phyloP scores from a whole-genome alignment of 2,113 vertebrate species.

The Zingel zingel region DNA sequence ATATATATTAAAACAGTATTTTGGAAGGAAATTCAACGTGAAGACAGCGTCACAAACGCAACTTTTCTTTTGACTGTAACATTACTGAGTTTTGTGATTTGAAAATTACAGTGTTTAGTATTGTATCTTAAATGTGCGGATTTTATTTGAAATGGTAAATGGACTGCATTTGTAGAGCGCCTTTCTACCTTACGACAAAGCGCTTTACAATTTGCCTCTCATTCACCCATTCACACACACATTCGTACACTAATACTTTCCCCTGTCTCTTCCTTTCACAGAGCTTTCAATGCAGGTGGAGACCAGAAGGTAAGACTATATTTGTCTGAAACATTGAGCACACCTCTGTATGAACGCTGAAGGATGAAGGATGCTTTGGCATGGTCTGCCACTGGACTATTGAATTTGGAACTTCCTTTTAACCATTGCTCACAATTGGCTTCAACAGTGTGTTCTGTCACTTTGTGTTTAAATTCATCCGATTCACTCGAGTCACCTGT shows the following conservation, averaged over 20 bases:
- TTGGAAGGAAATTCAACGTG: neutral
- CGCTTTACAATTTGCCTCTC: too few species aligned
- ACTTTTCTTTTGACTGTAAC: neutral
- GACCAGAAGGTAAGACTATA: slow-evolving; percentile 82
- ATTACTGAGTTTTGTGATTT: neutral
- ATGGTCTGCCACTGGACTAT: slow-evolving; percentile 38
- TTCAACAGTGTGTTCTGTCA: slow-evolving; percentile 48
- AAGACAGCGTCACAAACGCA: neutral
- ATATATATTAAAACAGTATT: neutral
- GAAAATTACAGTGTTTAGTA: neutral
- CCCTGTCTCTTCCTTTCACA: slow-evolving; percentile 55
- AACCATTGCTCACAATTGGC: slow-evolving; percentile 47
- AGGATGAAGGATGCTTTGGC: slow-evolving; percentile 53
- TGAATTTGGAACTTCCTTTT: slow-evolving; percentile 41
- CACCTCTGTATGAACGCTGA: slow-evolving; percentile 27
- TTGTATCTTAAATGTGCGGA: neutral
- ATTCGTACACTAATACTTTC: slow-evolving; percentile 1
- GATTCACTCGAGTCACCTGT: slow-evolving; percentile 56
- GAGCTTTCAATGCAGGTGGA: slow-evolving; percentile 74
- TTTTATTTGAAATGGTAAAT: neutral
- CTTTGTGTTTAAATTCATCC: slow-evolving; percentile 56
- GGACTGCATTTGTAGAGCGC: too few species aligned
- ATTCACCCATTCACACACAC: too few species aligned
- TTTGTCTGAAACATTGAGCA: slow-evolving; percentile 22
- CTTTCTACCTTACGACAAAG: too few species aligned